Percentiles rank a stretch among this genome's conserved stretches.
These are phyloP conservation scores for Parazoanthus swiftii DNA, from an alignment of 92 coral and sea anemone species.

Conservation along the genomic window DNA sequence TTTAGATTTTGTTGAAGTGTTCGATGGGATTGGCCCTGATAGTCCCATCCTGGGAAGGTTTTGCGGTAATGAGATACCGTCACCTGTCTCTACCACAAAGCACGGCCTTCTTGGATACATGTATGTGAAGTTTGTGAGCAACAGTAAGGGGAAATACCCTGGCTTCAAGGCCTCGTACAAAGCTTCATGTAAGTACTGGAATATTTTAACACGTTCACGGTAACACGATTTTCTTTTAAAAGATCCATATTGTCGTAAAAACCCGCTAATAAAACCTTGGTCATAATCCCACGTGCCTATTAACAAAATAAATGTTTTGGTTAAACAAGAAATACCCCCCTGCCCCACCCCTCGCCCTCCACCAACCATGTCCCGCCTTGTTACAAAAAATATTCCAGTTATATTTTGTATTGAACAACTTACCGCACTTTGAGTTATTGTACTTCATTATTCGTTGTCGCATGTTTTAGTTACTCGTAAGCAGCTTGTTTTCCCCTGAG, in stretches of 20 bases:
- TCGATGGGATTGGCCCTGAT: constrained; percentile 18
- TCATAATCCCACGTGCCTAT: too few species aligned
- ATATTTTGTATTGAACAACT: too few species aligned
- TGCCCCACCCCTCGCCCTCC: too few species aligned
- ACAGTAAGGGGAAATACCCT: neutral
- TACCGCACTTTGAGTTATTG: too few species aligned
- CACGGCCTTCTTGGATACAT: neutral
- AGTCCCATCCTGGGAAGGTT: constrained; percentile 26
- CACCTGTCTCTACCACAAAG: constrained; percentile 12
- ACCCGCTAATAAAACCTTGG: too few species aligned
- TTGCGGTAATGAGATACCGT: constrained; percentile 17
- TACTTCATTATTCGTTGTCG: too few species aligned
- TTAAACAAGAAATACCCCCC: too few species aligned
- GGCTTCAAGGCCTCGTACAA: constrained; percentile 39
- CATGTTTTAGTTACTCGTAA: neutral
- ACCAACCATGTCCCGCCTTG: too few species aligned
- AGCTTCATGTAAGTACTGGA: constrained; percentile 18
- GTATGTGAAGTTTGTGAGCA: constrained; percentile 33
- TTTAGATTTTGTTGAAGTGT: constrained; percentile 37
- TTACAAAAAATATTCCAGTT: too few species aligned
- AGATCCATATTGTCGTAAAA: neutral
- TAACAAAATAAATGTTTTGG: too few species aligned
- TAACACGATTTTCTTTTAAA: neutral
- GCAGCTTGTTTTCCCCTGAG: neutral
- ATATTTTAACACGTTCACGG: neutral